These are phyloP conservation scores for Temnothorax nylanderi DNA, from an alignment of 1,140 invertebrate genomes.

Conservation along the genomic window DNA sequence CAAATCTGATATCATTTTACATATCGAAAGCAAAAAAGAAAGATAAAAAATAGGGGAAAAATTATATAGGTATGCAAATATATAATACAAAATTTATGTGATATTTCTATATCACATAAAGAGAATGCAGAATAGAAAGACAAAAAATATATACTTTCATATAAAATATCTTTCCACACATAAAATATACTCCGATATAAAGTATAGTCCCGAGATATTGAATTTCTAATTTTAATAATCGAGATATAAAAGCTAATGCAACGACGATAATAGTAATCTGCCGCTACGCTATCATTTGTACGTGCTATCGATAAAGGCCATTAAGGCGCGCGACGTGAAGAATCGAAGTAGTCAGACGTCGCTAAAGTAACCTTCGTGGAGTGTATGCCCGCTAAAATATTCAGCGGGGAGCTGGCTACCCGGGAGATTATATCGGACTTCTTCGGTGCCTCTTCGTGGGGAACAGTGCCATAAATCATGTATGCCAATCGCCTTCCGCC, in stretches of 20 bases:
- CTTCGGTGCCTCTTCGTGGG: constrained; percentile 30
- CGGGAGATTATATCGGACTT: constrained; percentile 50
- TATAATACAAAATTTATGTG: background rate
- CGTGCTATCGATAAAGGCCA: constrained; percentile 2
- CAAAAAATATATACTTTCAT: background rate
- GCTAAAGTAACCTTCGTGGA: constrained; percentile 9
- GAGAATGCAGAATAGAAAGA: background rate
- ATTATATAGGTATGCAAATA: background rate
- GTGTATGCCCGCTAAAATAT: constrained; percentile 25
- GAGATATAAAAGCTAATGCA: background rate
- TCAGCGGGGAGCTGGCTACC: constrained; percentile 35
- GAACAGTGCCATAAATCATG: constrained; percentile 46
- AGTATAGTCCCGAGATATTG: background rate
- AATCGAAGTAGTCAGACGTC: constrained; percentile 2
- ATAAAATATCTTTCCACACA: background rate
- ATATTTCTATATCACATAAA: background rate
- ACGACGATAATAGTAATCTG: background rate
- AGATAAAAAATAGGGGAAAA: background rate
- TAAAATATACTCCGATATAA: background rate
- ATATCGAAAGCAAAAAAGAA: too few relatives aligned
- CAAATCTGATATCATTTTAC: background rate
- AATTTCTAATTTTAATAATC: background rate
- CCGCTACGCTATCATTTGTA: background rate
- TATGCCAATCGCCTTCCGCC: constrained; percentile 37
- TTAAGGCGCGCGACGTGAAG: constrained; percentile 32